Conservation (phyloP, 2,113 vertebrate species). For the Sminthopsis crassicaudata region DNA sequence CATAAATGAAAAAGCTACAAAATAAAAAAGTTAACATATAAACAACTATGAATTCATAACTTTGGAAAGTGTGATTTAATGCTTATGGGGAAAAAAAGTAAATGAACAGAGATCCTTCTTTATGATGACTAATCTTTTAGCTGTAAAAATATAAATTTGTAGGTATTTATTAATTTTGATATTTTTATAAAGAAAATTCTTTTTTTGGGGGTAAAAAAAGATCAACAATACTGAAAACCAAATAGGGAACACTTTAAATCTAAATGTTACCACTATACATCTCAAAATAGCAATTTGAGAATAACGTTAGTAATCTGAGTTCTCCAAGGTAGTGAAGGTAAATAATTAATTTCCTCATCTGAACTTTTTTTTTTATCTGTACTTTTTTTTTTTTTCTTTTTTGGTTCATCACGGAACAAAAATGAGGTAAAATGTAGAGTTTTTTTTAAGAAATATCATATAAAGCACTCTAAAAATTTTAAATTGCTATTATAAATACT, state of each 20-base stretch:
- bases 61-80: neutral
- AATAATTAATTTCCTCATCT: neutral
- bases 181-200: neutral
- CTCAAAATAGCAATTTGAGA: neutral
- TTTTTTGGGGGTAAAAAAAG: neutral
- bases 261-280: neutral
- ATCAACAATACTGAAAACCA: neutral
- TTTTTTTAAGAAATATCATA: neutral
- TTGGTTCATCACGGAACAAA: neutral
- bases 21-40: neutral
- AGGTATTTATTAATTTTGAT: neutral
- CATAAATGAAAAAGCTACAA: neutral
- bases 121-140: neutral
- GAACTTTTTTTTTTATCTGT: too few relatives aligned
- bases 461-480: neutral
- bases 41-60: neutral
- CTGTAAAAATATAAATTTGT: neutral
- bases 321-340: neutral
- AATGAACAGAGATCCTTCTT: neutral
- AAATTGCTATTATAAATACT: neutral
- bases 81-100: neutral
- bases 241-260: neutral
- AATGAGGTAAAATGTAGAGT: neutral
- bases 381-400: neutral
- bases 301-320: neutral